A percentile compares a stretch with the other conserved stretches of the same genome.
phyloP scores from a whole-genome alignment of 2,888 invertebrate genomes.

The Leptothorax acervorum region DNA sequence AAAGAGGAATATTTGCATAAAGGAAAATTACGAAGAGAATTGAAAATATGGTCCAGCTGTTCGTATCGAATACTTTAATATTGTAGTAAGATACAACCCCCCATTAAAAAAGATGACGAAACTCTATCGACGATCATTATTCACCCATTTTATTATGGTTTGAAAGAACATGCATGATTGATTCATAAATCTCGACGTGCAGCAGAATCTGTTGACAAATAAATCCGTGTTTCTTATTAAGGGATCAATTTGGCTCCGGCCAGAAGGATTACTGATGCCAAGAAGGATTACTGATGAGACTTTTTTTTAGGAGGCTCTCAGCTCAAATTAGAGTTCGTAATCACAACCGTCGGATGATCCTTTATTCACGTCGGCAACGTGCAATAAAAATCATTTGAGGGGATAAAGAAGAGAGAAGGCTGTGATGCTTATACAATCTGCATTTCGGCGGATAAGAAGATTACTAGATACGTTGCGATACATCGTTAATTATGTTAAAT shows the following conservation, averaged over 20 bases:
- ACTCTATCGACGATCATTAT: slow-evolving; percentile 27
- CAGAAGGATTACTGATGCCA: not conserved
- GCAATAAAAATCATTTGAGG: not conserved
- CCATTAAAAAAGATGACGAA: slow-evolving; percentile 44
- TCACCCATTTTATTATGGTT: slow-evolving; percentile 26
- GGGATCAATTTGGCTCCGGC: slow-evolving; percentile 27
- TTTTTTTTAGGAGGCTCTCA: slow-evolving; percentile 17
- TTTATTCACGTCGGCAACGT: not conserved
- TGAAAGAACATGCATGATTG: slow-evolving; percentile 35
- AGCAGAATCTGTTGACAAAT: slow-evolving; percentile 25
- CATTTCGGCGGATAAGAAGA: not conserved
- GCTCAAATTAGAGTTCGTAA: slow-evolving; percentile 44
- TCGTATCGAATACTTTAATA: not conserved
- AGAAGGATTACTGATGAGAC: slow-evolving; percentile 1
- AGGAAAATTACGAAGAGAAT: not conserved
- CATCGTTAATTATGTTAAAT: not conserved
- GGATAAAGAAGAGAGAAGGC: slow-evolving; percentile 22
- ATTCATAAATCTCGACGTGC: slow-evolving; percentile 20
- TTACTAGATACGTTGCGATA: slow-evolving; percentile 25
- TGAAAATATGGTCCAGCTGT: not conserved
- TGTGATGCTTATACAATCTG: slow-evolving; percentile 14
- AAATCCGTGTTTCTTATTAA: slow-evolving; percentile 25
- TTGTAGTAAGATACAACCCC: not conserved
- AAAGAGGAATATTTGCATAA: not conserved
- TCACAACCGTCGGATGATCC: slow-evolving; percentile 33